phyloP scores from a whole-genome alignment of 2,113 vertebrate genomes.

The Octodon degus region DNA sequence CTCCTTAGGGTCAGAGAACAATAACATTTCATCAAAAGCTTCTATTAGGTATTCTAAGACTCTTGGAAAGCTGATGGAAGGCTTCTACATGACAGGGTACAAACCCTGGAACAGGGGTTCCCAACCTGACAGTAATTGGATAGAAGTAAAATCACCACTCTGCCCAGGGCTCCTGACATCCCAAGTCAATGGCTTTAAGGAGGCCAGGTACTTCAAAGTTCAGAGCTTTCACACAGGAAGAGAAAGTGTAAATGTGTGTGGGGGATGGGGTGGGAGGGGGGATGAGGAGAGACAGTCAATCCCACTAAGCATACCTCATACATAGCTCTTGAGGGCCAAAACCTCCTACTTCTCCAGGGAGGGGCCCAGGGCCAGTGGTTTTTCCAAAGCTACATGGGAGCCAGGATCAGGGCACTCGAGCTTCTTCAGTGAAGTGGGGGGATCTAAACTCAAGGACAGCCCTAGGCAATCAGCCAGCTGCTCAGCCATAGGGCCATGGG shows the following conservation, averaged over 20 bases:
- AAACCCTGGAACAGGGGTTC: neutral
- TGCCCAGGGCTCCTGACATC: neutral
- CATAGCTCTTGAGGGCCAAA: neutral
- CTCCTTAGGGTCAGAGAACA: neutral
- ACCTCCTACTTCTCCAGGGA: neutral
- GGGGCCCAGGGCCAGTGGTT: neutral
- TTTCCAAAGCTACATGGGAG: neutral
- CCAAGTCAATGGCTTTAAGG: neutral
- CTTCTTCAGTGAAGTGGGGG: slow-evolving; percentile 6
- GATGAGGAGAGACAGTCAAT: neutral
- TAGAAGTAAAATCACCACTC: neutral
- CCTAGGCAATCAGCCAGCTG: neutral
- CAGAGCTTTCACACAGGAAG: neutral
- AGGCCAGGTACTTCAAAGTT: neutral
- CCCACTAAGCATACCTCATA: too few relatives aligned
- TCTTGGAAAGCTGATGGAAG: neutral
- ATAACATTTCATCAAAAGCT: neutral
- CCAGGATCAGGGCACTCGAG: neutral
- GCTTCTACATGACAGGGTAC: neutral
- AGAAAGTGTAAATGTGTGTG: fast-evolving
- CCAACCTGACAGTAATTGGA: neutral
- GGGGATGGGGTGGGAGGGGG: fast-evolving
- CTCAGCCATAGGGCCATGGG: neutral
- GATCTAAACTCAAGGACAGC: slow-evolving; percentile 44
- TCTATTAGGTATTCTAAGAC: too few relatives aligned